phyloP scores from a whole-genome alignment of 2,888 invertebrate genomes.

The Sphinx pinastri region DNA sequence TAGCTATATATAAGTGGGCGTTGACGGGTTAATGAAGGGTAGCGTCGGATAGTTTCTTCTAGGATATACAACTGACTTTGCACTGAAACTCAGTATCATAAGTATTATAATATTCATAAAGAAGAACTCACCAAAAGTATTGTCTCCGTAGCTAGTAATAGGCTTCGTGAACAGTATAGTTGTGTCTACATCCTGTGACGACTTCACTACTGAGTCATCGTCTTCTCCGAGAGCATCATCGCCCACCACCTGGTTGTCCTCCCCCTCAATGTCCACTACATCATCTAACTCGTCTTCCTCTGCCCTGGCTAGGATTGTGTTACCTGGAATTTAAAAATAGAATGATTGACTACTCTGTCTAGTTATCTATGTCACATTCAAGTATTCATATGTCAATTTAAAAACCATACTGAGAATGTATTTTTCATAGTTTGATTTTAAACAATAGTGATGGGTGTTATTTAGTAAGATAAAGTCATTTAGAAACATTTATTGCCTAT shows the following conservation, averaged over 20 bases:
- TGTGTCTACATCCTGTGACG: slow-evolving; percentile 96
- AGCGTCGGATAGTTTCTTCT: too few relatives aligned
- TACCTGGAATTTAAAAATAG: slow-evolving; percentile 55
- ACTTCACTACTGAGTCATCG: slow-evolving; percentile 83
- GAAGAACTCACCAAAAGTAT: slow-evolving; percentile 85
- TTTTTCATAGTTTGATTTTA: too few relatives aligned
- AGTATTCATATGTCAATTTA: too few relatives aligned
- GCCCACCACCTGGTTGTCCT: slow-evolving; percentile 85
- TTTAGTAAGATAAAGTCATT: too few relatives aligned
- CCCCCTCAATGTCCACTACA: slow-evolving; percentile 87
- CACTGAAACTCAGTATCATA: neutral
- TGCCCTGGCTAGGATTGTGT: slow-evolving; percentile 81
- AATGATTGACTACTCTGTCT: neutral
- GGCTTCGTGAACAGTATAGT: slow-evolving; percentile 95
- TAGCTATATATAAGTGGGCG: too few relatives aligned
- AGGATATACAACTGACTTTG: too few relatives aligned
- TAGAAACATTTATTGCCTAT: too few relatives aligned
- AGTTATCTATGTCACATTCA: too few relatives aligned
- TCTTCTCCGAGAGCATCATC: slow-evolving; percentile 87
- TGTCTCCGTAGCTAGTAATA: slow-evolving; percentile 83
- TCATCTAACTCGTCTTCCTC: slow-evolving; percentile 89
- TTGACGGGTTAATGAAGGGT: too few relatives aligned
- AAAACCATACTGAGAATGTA: too few relatives aligned
- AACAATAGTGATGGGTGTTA: too few relatives aligned
- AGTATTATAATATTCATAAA: slow-evolving; percentile 7